Evolutionary conservation across 1,140 invertebrate species (phyloP).

Genomic region (Drosophila pandora): DNA sequence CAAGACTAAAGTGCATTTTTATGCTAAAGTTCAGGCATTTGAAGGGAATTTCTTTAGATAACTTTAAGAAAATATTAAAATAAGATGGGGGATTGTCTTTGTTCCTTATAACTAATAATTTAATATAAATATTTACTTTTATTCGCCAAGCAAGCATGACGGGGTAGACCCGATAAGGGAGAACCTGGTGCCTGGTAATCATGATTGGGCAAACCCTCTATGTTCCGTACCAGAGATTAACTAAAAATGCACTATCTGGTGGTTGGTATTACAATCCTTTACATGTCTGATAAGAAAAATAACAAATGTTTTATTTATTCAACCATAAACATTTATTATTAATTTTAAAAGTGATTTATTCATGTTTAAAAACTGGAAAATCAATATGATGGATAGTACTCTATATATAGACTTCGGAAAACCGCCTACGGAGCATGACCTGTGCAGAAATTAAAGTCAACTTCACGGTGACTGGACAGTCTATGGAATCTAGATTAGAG

Average conservation of each 20-base stretch:
- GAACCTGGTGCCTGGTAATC: background rate
- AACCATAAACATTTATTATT: background rate
- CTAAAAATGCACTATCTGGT: background rate
- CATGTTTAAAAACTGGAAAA: too few relatives aligned
- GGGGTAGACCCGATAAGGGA: conserved; percentile 7
- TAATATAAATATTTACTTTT: background rate
- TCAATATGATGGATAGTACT: too few relatives aligned
- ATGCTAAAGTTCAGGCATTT: background rate
- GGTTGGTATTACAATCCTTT: background rate
- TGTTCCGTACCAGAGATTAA: background rate
- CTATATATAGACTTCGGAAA: background rate
- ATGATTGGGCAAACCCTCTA: conserved; percentile 4
- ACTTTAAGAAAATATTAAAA: too few relatives aligned
- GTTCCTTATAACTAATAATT: too few relatives aligned
- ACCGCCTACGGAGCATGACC: background rate
- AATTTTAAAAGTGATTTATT: too few relatives aligned
- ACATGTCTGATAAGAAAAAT: background rate
- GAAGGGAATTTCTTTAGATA: background rate
- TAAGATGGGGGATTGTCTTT: too few relatives aligned
- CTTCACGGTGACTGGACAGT: background rate
- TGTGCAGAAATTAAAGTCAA: background rate
- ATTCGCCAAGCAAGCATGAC: conserved; percentile 13
- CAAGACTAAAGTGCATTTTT: background rate
- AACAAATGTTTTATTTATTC: background rate
- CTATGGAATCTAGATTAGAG: background rate